These are phyloP conservation scores for Heterodera schachtii DNA, from an alignment of 1,140 invertebrate species.

Conservation along the genomic window DNA sequence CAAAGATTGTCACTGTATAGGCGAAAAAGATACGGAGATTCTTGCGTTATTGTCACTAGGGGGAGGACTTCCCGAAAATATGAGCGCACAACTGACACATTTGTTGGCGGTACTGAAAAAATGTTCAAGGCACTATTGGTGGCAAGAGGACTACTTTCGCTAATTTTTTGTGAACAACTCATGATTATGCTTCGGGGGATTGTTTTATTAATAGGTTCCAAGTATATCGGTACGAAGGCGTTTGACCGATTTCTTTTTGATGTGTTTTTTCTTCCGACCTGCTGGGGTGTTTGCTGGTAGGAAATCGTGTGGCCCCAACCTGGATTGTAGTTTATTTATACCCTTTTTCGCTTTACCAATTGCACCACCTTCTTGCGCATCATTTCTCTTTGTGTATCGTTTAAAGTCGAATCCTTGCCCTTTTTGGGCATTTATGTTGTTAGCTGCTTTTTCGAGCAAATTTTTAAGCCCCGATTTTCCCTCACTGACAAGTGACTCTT, in stretches of 20 bases:
- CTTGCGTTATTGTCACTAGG: constrained; percentile 22
- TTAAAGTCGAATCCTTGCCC: background rate
- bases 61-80: constrained; percentile 35
- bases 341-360: background rate
- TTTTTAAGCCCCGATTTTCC: no score
- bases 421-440: no score
- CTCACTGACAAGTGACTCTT: no score
- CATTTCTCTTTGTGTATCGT: constrained; percentile 8
- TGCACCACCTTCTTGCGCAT: background rate
- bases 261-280: no score
- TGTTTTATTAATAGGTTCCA: background rate
- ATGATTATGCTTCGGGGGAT: background rate
- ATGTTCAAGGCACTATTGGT: constrained; percentile 33
- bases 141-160: constrained; percentile 5
- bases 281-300: no score
- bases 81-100: constrained; percentile 21
- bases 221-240: no score
- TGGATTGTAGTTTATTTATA: constrained; percentile 9
- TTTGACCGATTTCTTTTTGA: no score
- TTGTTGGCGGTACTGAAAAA: constrained; percentile 41
- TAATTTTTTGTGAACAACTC: background rate
- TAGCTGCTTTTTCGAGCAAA: no score
- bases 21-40: no score
- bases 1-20: constrained; percentile 33
- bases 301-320: no score